Evolutionary conservation across 2,113 vertebrate species (phyloP).

Genomic region (Nannospalax galili): DNA sequence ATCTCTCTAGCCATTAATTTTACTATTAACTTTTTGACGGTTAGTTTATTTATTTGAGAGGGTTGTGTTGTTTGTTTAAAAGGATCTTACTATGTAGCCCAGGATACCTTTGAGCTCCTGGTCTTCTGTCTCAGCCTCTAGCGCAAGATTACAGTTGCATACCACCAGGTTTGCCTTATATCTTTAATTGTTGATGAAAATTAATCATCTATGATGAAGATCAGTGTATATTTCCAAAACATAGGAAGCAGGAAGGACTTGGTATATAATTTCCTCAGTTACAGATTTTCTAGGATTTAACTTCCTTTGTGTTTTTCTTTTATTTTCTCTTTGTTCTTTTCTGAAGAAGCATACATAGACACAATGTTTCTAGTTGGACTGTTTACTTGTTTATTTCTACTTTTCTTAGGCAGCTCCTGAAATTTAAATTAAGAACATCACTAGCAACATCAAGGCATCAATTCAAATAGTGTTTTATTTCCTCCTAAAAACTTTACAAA

Average conservation of each 20-base stretch:
- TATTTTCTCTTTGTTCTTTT: neutral
- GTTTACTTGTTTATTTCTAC: neutral
- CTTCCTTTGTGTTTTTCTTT: neutral
- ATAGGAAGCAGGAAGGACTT: neutral
- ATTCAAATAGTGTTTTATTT: neutral
- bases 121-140: neutral
- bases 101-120: neutral
- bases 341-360: neutral
- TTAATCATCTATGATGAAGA: neutral
- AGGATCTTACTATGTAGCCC: neutral
- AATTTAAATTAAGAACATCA: conserved; percentile 1
- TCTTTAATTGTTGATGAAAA: neutral
- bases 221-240: neutral
- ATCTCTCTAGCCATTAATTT: neutral
- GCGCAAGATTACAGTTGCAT: neutral
- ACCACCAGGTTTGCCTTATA: neutral
- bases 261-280: neutral
- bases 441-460: neutral
- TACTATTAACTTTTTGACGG: neutral
- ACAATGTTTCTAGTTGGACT: neutral
- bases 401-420: neutral
- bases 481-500: conserved; percentile 5
- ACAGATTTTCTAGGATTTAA: neutral
- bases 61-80: neutral
- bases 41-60: neutral